Conservation (phyloP, 2,113 vertebrate species). For the Pan paniscus region DNA sequence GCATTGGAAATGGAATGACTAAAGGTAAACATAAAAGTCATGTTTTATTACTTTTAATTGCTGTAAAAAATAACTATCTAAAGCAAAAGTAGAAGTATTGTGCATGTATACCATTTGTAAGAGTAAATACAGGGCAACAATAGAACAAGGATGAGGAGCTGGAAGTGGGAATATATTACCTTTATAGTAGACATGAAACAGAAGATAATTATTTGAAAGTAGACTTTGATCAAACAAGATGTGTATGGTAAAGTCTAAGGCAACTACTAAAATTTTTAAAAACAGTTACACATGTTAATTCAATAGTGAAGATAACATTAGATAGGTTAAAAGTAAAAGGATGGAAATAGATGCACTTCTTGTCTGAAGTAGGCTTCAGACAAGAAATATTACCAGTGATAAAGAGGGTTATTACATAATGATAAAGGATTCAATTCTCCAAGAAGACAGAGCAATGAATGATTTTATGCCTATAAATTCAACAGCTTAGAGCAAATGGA, state of each 20-base stretch:
- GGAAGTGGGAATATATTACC: not conserved
- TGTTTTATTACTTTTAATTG: not conserved
- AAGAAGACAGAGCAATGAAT: conserved; percentile 32
- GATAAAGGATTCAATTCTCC: not conserved
- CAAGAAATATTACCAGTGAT: conserved; percentile 17
- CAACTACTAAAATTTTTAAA: not conserved
- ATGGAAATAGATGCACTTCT: not conserved
- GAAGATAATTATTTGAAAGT: conserved; percentile 1
- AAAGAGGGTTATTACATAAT: not conserved
- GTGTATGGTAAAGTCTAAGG: not conserved
- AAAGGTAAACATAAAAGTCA: not conserved
- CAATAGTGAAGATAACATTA: not conserved
- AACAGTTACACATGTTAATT: not conserved
- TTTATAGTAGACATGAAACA: not conserved
- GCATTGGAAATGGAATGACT: not conserved
- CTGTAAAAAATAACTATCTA: not conserved
- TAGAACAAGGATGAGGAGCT: not conserved
- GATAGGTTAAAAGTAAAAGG: not conserved
- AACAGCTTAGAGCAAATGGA: conserved; percentile 1
- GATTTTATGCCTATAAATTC: conserved; percentile 36
- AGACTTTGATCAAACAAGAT: not conserved
- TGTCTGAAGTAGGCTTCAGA: not conserved
- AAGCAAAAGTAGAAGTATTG: not conserved
- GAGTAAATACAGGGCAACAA: not conserved
- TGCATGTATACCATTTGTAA: not conserved